These are phyloP conservation scores for Sussaba pulchella DNA, from an alignment of 2,888 invertebrate genomes.

Conservation along the genomic window DNA sequence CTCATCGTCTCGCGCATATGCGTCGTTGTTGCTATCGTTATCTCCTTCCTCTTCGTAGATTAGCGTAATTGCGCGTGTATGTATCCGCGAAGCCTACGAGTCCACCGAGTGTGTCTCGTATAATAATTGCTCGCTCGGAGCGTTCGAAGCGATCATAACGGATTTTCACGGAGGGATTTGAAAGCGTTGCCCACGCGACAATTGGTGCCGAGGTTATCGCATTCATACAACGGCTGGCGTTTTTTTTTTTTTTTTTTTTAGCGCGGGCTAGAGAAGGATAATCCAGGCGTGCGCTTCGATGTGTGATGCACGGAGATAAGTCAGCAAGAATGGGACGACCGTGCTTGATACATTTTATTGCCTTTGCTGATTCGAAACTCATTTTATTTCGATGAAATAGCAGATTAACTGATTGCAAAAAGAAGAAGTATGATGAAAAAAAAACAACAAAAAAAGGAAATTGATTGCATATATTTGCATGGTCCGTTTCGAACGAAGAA, in stretches of 20 bases:
- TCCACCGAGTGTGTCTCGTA: slow-evolving; percentile 26
- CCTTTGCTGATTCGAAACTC: slow-evolving; percentile 24
- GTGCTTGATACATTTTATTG: background rate
- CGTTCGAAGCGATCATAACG: slow-evolving; percentile 48
- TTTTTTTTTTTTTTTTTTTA: too few species aligned
- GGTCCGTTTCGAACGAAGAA: too few species aligned
- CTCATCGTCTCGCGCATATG: slow-evolving; percentile 40
- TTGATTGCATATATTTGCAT: too few species aligned
- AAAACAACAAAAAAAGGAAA: background rate
- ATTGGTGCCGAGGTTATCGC: slow-evolving; percentile 59
- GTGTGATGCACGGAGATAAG: slow-evolving; percentile 7
- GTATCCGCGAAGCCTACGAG: slow-evolving; percentile 39
- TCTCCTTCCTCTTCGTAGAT: slow-evolving; percentile 54
- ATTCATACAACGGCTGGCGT: slow-evolving; percentile 34
- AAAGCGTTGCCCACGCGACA: slow-evolving; percentile 61
- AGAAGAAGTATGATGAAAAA: background rate
- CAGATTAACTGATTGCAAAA: background rate
- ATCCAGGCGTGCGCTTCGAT: slow-evolving; percentile 17
- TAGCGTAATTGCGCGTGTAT: slow-evolving; percentile 62
- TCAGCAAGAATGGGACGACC: slow-evolving; percentile 24
- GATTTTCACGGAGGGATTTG: slow-evolving; percentile 54
- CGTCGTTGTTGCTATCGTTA: slow-evolving; percentile 53
- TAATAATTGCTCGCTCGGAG: slow-evolving; percentile 54
- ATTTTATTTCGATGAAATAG: slow-evolving; percentile 14
- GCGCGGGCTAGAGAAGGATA: slow-evolving; percentile 16